Percentiles rank a stretch among this genome's conserved stretches.
Conservation (phyloP, 2,797 vertebrate species). For the Harpagifer antarcticus region DNA sequence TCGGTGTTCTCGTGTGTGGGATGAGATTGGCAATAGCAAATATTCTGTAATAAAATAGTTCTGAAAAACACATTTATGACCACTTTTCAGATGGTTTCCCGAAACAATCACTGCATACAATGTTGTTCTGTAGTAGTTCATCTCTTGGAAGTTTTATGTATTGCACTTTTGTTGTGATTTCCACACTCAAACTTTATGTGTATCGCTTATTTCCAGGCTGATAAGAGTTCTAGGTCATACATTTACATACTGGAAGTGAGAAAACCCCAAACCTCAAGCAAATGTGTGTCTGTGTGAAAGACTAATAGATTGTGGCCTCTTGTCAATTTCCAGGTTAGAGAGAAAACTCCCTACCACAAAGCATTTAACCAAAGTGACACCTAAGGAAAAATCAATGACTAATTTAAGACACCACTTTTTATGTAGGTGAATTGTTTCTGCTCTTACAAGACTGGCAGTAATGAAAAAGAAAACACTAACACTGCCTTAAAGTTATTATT, state of each 20-base stretch:
- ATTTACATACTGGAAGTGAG: constrained; percentile 29
- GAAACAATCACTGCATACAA: background rate
- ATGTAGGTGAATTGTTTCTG: constrained; percentile 75
- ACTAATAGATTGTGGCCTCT: constrained; percentile 65
- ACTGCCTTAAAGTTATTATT: constrained; percentile 81
- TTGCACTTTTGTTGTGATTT: constrained; percentile 12
- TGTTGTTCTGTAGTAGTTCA: background rate
- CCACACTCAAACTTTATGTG: background rate
- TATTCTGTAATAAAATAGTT: constrained; percentile 83
- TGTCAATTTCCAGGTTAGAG: constrained; percentile 72
- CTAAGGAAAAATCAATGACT: constrained; percentile 82
- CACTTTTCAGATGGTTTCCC: constrained; percentile 47
- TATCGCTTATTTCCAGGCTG: background rate
- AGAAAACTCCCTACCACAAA: constrained; percentile 63
- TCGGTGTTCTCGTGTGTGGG: constrained; percentile 66
- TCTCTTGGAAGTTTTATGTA: background rate
- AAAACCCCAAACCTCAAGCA: background rate
- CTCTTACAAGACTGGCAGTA: constrained; percentile 60
- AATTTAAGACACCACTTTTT: constrained; percentile 78
- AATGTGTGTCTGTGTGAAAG: constrained; percentile 3
- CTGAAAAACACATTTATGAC: constrained; percentile 63
- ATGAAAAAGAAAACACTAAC: constrained; percentile 54
- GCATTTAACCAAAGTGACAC: constrained; percentile 82
- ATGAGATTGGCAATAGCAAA: constrained; percentile 74
- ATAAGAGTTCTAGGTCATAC: constrained; percentile 6